phyloP scores from a whole-genome alignment of 2,797 vertebrate genomes.

The Xiphorhynchus erythropygius region DNA sequence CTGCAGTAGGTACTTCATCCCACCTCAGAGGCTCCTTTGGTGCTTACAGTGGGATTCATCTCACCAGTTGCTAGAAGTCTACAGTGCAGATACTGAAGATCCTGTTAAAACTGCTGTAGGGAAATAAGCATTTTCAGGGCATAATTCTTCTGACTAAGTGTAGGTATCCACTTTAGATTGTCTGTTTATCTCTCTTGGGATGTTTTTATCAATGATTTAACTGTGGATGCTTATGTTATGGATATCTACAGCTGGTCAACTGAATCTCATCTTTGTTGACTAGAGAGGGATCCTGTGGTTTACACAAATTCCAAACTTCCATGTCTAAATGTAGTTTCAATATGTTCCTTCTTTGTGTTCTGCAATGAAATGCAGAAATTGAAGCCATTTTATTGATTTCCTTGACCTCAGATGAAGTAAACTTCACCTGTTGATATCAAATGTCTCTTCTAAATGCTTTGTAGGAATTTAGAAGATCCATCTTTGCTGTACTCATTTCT shows the following conservation, averaged over 20 bases:
- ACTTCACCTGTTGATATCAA: neutral
- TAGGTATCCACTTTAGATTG: neutral
- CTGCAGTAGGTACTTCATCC: accelerated
- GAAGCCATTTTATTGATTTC: neutral
- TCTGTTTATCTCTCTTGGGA: neutral
- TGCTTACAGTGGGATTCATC: neutral
- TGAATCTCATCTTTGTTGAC: neutral
- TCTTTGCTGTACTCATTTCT: neutral
- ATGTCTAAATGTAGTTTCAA: neutral
- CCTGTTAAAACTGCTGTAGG: neutral
- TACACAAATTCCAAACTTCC: neutral
- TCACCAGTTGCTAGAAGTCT: neutral
- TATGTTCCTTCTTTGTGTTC: neutral
- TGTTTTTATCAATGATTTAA: neutral
- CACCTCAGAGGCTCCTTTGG: neutral
- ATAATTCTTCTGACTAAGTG: neutral
- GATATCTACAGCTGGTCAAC: neutral
- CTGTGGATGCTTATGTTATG: neutral
- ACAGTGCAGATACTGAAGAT: neutral
- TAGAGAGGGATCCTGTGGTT: neutral
- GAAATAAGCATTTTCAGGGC: neutral
- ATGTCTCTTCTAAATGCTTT: neutral
- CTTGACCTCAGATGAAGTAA: neutral
- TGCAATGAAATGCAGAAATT: neutral
- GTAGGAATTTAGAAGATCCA: neutral